Percentiles rank a stretch among this genome's conserved stretches.
These are phyloP conservation scores for Drosophila infuscata DNA, from an alignment of 2,888 invertebrate species.

Conservation along the genomic window DNA sequence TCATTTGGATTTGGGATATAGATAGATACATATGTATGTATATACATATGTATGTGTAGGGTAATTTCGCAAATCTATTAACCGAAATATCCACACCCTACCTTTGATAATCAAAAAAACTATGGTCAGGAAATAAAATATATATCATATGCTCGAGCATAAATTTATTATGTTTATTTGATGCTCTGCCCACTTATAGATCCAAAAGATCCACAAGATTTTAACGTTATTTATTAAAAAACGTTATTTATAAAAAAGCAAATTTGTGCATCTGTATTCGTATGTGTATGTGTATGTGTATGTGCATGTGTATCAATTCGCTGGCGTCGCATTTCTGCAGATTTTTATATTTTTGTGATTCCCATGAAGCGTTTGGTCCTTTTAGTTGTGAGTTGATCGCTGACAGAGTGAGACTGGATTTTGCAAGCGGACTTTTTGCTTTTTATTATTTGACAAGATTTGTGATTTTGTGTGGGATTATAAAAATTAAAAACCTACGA, in stretches of 20 bases:
- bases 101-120: not conserved
- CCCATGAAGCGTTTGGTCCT: not conserved
- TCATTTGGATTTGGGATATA: too few species aligned
- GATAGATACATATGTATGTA: not conserved
- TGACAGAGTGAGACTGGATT: not conserved
- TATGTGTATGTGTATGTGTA: too few species aligned
- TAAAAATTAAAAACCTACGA: not conserved
- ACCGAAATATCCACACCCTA: not conserved
- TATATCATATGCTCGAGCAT: not conserved
- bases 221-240: too few species aligned
- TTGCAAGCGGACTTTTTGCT: not conserved
- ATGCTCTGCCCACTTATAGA: too few species aligned
- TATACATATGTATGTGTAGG: not conserved
- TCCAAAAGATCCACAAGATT: too few species aligned
- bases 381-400: slow-evolving; percentile 19
- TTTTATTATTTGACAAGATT: not conserved
- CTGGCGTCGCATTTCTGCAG: not conserved
- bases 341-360: slow-evolving; percentile 24
- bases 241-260: too few species aligned
- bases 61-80: not conserved
- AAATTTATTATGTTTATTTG: too few species aligned
- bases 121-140: too few species aligned
- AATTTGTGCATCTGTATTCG: too few species aligned
- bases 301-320: not conserved
- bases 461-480: not conserved